Percentiles rank a stretch among this genome's conserved stretches.
Evolutionary conservation across 2,113 vertebrate species (phyloP).

Genomic region (Gymnogyps californianus): DNA sequence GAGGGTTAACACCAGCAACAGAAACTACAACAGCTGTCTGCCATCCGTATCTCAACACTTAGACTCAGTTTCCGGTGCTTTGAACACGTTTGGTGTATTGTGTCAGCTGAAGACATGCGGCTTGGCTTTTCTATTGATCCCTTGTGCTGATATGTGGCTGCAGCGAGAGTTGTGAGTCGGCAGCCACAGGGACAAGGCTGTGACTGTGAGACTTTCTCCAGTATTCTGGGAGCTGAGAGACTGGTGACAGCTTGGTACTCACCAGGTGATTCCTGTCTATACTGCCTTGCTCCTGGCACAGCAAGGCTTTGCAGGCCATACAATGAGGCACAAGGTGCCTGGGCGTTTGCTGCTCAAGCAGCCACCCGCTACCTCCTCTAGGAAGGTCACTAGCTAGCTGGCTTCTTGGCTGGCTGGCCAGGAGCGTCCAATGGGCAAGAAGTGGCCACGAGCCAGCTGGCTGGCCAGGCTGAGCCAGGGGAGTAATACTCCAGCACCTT

Average conservation of each 20-base stretch:
- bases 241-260: not conserved
- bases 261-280: not conserved
- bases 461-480: not conserved
- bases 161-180: not conserved
- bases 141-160: not conserved
- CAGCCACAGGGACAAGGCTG: not conserved
- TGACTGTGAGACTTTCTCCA: not conserved
- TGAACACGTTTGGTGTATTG: not conserved
- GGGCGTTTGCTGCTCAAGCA: not conserved
- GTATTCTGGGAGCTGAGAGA: not conserved
- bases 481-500: not conserved
- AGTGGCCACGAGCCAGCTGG: not conserved
- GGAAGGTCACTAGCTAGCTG: not conserved
- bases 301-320: not conserved
- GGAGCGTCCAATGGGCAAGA: not conserved
- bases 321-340: not conserved
- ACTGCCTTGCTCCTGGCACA: not conserved
- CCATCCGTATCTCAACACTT: not conserved
- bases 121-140: not conserved
- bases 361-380: not conserved
- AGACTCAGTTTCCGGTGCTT: not conserved
- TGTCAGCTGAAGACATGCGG: not conserved
- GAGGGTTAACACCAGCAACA: not conserved
- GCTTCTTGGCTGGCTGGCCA: not conserved
- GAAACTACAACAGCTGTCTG: not conserved